Evolutionary conservation across 2,888 invertebrate genomes (phyloP).

Genomic region (Drosophila cognata): DNA sequence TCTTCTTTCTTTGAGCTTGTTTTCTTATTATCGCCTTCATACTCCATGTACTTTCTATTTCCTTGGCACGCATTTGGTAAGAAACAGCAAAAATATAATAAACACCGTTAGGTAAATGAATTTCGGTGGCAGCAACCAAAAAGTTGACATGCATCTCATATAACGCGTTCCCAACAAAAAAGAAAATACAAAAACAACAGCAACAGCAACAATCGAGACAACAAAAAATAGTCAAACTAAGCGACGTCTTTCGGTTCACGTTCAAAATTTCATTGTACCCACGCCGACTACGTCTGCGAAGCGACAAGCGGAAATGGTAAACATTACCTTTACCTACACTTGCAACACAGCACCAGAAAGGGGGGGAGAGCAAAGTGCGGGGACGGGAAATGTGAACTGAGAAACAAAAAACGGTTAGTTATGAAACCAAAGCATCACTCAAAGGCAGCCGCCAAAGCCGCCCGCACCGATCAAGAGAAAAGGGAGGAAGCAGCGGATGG

Average conservation of each 20-base stretch:
- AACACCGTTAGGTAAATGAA: conserved; percentile 72
- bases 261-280: conserved; percentile 80
- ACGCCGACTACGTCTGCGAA: conserved; percentile 69
- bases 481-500: background rate
- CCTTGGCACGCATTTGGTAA: conserved; percentile 58
- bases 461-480: conserved; percentile 62
- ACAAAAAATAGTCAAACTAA: conserved; percentile 34
- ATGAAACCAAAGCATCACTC: conserved; percentile 81
- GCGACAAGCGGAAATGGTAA: conserved; percentile 80
- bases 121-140: conserved; percentile 64
- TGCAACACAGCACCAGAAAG: conserved; percentile 54
- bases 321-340: conserved; percentile 77
- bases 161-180: conserved; percentile 65
- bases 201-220: conserved; percentile 5
- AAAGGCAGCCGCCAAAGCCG: conserved; percentile 75
- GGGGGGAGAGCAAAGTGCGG: background rate
- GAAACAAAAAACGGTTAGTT: conserved; percentile 70
- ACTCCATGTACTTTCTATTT: conserved; percentile 64
- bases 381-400: conserved; percentile 63
- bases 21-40: conserved; percentile 51
- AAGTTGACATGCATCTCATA: conserved; percentile 80
- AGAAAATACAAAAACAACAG: conserved; percentile 1
- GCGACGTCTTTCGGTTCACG: conserved; percentile 67
- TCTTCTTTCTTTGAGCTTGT: conserved; percentile 19
- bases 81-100: conserved; percentile 42